These are phyloP conservation scores for Plectrocnemia conspersa DNA, from an alignment of 1,140 invertebrate genomes.

Conservation along the genomic window DNA sequence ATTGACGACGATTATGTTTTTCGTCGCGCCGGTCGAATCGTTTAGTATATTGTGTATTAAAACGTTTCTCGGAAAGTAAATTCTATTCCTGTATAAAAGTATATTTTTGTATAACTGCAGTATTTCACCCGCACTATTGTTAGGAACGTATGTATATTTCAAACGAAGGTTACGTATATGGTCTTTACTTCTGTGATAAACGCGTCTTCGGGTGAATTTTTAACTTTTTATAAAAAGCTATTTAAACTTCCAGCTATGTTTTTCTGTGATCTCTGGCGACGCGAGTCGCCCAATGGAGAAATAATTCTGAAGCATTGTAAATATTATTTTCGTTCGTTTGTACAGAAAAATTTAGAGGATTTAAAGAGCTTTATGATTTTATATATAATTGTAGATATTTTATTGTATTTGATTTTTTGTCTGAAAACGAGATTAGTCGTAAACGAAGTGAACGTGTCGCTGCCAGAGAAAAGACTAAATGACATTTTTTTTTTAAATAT, in stretches of 20 bases:
- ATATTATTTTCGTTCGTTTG: slow-evolving; percentile 29
- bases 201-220: slow-evolving; percentile 26
- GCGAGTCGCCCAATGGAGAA: slow-evolving; percentile 28
- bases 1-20: too few relatives aligned
- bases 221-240: slow-evolving; percentile 26
- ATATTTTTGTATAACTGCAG: slow-evolving; percentile 26
- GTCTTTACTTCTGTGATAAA: slow-evolving; percentile 35
- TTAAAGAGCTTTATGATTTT: slow-evolving; percentile 35
- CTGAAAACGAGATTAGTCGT: slow-evolving; percentile 31
- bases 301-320: slow-evolving; percentile 31
- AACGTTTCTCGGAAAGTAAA: too few relatives aligned
- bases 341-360: slow-evolving; percentile 32
- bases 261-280: slow-evolving; percentile 55
- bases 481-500: slow-evolving; percentile 11
- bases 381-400: slow-evolving; percentile 18
- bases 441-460: slow-evolving; percentile 10
- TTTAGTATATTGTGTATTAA: too few relatives aligned
- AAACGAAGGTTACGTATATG: slow-evolving; percentile 28
- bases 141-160: slow-evolving; percentile 12
- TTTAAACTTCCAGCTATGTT: slow-evolving; percentile 54
- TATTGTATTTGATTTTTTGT: slow-evolving; percentile 30
- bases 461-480: slow-evolving; percentile 32
- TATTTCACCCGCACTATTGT: slow-evolving; percentile 12
- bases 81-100: slow-evolving; percentile 12
- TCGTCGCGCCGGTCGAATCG: too few relatives aligned